Evolutionary conservation across 2,888 invertebrate genomes (phyloP), one percentile per base, ranked within the genome.

Genomic region (Lapara coniferarum): DNA sequence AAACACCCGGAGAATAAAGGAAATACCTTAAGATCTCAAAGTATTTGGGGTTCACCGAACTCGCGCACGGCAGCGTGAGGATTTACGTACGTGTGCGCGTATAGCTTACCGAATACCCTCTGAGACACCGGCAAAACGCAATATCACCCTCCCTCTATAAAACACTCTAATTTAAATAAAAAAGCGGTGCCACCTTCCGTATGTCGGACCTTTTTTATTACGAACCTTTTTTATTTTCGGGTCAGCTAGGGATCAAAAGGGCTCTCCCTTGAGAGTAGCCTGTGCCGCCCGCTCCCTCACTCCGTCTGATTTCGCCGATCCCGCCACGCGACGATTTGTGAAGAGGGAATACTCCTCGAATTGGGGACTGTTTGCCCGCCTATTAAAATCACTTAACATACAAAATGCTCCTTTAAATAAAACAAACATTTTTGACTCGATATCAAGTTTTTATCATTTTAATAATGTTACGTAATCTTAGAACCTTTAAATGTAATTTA

Each of bases 91-190:
- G 85, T 84, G 84, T 78, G 75, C 73, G 75, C 74, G 76, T 88
- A 88, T 88, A 88, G 87, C 88, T 88, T 85, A 86, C 87, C 80
- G 81, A 88, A 88, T 84, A 87, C 85, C 85, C 85, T 89, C 85
- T 83, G 86, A 90, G 91, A 89, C 89, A 90, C 89, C 89, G 90
- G 89, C 88, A 89, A 89, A 92, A 92, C 92, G 91, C 90, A 93
- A 93, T 93, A 93, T 92, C 91, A 90, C 89, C 88, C 89, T 88
- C 89, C 91, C 90, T 89, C 92, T 90, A 93, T 93, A 93, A 93
- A 93, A 93, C 92, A 92, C 92, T 93, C 93, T 92, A 93, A 93
- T 93, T 93, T 93, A 93, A 93, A 93, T 93, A 93, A 93, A 93
- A 93, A 93, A 93, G 92, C 92, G 91, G 90, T 93, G 91, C 92